These are phyloP conservation scores for Galeopsomyia nigrocyanea DNA, from an alignment of 2,888 invertebrate genomes.

Conservation along the genomic window DNA sequence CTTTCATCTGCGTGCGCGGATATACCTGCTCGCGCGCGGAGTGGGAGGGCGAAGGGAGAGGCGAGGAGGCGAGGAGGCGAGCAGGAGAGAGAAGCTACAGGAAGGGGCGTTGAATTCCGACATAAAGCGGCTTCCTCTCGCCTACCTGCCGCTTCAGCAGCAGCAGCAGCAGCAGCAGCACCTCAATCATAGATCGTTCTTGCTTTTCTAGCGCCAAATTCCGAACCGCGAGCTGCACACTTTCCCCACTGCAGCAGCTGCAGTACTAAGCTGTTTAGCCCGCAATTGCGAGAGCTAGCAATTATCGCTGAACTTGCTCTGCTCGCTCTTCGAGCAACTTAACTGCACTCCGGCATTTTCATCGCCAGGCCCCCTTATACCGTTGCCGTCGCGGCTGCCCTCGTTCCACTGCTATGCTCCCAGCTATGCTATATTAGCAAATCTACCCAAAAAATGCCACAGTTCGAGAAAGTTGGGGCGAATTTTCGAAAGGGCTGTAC, in stretches of 20 bases:
- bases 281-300: conserved; percentile 22
- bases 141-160: too few species aligned
- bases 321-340: conserved; percentile 22
- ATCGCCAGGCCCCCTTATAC: too few species aligned
- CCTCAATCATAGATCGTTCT: conserved; percentile 44
- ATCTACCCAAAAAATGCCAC: too few species aligned
- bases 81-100: conserved; percentile 24
- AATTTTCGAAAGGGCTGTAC: too few species aligned
- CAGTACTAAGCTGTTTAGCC: conserved; percentile 22
- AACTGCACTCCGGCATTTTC: conserved; percentile 7
- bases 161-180: too few species aligned
- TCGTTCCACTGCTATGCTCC: too few species aligned
- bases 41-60: neutral
- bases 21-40: conserved; percentile 8
- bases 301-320: conserved; percentile 24
- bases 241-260: conserved; percentile 19
- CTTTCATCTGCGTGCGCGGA: conserved; percentile 30
- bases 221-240: conserved; percentile 20
- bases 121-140: conserved; percentile 35
- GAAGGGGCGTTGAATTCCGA: conserved; percentile 42
- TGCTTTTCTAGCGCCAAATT: conserved; percentile 35
- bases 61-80: neutral
- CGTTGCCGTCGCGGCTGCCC: too few species aligned
- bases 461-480: too few species aligned
- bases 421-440: too few species aligned